Base-by-base conservation (phyloP, 1,140 invertebrate genomes). In the Holotrichia oblita region DNA sequence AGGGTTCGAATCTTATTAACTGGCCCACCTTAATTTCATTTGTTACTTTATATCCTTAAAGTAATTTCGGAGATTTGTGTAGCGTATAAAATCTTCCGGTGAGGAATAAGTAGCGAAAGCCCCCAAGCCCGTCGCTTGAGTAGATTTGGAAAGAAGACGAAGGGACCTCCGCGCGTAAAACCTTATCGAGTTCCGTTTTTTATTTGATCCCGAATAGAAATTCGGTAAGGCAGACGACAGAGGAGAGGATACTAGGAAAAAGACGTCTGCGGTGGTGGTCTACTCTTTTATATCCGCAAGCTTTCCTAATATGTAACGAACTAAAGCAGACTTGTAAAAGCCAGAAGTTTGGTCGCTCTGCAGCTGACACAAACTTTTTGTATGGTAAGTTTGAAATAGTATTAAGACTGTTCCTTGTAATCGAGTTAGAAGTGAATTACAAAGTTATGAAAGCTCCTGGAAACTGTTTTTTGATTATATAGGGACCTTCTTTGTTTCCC, bases 121-220 rank as follows among this genome's bases (percentile, higher is more conserved):
- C 61, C 22, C 22, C 48, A 6, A 69, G 27, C 22, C 22, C 61
- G 59, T 44, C 42, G 61, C 61, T 27, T 34, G 22, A 34, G 61
- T 69, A 34, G 61, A 14, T 69, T 24, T 20, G 20, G 61, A 69
- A 69, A 27, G 22, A 27, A 27, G 61, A 69, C 61, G 61, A 69
- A 69, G 22, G 61, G 61, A 69, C 61, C 20, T 22, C 73, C 12
- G 40, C 10, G 41, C 73, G 40, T 44, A 41, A 74, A 74, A 44
- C 73, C 41, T 74, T 74, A 74, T 74, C 73, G 73, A 74, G 73
- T 74, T 74, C 27, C 73, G 41, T 74, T 74, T 74, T 55, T 74
- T 74, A 74, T 74, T 74, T 44, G 73, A 74, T 74, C 73, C 34
- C 73, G 41, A 74, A 74, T 14, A 24, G 41, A 74, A 20, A 34